These are phyloP conservation scores for Leuciscus idus DNA, from an alignment of 2,113 vertebrate species.

Conservation along the genomic window DNA sequence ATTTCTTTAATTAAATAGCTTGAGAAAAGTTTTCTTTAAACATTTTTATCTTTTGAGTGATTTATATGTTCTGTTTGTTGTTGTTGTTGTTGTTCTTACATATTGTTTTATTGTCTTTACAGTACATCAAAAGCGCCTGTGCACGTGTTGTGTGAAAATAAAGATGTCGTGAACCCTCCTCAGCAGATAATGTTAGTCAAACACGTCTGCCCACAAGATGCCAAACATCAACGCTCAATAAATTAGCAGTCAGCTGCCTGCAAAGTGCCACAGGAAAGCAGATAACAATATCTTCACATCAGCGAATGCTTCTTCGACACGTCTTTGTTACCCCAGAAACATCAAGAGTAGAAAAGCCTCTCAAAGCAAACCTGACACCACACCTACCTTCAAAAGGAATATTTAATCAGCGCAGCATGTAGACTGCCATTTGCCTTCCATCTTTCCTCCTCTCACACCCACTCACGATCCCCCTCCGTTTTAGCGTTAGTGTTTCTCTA, in stretches of 20 bases:
- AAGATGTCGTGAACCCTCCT: constrained; percentile 6
- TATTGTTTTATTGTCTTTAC: neutral
- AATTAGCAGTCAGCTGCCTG: constrained; percentile 23
- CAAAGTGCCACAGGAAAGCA: constrained; percentile 20
- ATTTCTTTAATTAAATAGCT: neutral
- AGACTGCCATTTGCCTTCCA: constrained; percentile 25
- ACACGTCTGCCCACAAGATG: constrained; percentile 12
- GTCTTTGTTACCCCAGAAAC: constrained; percentile 39
- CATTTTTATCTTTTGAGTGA: neutral
- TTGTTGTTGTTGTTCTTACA: neutral
- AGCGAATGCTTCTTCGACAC: neutral
- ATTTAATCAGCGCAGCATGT: constrained; percentile 31
- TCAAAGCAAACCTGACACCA: constrained; percentile 25
- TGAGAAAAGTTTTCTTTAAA: neutral
- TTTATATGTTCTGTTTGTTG: neutral
- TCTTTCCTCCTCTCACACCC: constrained; percentile 6
- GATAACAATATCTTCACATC: constrained; percentile 13
- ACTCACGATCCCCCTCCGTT: neutral
- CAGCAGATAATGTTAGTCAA: constrained; percentile 8
- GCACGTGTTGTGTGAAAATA: neutral
- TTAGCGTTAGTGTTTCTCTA: neutral
- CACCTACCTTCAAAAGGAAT: constrained; percentile 42
- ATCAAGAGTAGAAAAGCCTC: constrained; percentile 14
- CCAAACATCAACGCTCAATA: constrained; percentile 27
- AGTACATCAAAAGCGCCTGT: neutral